Base-by-base conservation (phyloP, 2,888 invertebrate species). In the Venustoraphidia nigricollis region DNA sequence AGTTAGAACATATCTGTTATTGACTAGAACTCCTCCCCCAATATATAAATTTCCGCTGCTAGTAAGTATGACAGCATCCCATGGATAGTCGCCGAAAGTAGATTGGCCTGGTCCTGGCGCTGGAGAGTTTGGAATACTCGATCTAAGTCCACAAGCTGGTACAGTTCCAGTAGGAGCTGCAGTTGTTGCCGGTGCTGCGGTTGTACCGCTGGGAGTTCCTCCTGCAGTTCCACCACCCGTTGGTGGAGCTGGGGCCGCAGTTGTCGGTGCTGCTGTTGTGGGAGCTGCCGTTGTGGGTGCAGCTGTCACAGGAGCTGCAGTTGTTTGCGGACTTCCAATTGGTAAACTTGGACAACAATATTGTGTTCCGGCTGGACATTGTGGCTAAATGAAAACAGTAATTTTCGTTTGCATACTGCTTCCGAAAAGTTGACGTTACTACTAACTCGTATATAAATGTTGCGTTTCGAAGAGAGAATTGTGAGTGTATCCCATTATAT, bases 11-110 rank as follows among this genome's bases (percentile, higher is more conserved):
- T 81, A 77, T 10, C 70, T 62, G 14, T 66, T 65, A 52, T 77
- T 72, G 44, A 83, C 72, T 9, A 83, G 65, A 9, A 77, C 79
- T 14, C 81, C 83, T 8, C 81, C 80, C n/a, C 80, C 81, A 44
- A 82, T 62, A 36, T 47, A 49, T 58, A 79, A 82, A 51, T 49
- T 47, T 37, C 44, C 44, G 9, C 14, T 34, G 3, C 36, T 49
- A 36, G 42, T 42, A 3, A 51, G 41, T 34, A 51, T 51, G 13
- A 45, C 45, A 10, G 49, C 51, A 13, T 46, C 44, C 51, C 51
- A 51, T 9, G 52, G 52, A 14, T 52, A 50, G 8, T 36, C 41
- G 2, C 50, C 52, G 34, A 51, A 52, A n/a, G 40, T 42, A 9
- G 45, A 45, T 43, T 52, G 50, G 2, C 50, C 50, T 8, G 34